Conservation (phyloP, 2,113 vertebrate genomes). For the Xiphophorus couchianus region DNA sequence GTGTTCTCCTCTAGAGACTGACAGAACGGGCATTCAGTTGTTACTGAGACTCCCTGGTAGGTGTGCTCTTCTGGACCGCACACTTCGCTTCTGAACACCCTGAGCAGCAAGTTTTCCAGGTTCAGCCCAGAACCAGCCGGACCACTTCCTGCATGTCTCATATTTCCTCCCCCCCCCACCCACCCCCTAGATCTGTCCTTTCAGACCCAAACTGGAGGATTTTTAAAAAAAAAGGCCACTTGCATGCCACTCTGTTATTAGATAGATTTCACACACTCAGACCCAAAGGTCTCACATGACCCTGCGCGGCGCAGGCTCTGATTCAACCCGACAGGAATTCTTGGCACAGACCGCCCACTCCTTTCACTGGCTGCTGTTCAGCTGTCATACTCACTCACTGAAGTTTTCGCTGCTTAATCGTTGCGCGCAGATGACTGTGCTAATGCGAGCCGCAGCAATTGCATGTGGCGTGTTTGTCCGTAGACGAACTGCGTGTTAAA, state of each 20-base stretch:
- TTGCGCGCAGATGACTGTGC: slow-evolving; percentile 22
- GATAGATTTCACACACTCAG: slow-evolving; percentile 36
- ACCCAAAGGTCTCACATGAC: slow-evolving; percentile 50
- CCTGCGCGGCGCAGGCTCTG: slow-evolving; percentile 49
- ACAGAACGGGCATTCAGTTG: not conserved
- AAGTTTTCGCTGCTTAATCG: slow-evolving; percentile 44
- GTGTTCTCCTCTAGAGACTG: not conserved
- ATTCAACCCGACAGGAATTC: slow-evolving; percentile 65
- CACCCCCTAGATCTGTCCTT: not conserved
- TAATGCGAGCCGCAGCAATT: slow-evolving; percentile 22
- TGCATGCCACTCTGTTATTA: slow-evolving; percentile 33
- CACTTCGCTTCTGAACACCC: not conserved
- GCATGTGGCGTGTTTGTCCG: slow-evolving; percentile 28
- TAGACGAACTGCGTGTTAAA: slow-evolving; percentile 4
- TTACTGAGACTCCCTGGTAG: not conserved
- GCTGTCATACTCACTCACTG: slow-evolving; percentile 52
- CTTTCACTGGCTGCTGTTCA: slow-evolving; percentile 67
- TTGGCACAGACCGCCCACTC: slow-evolving; percentile 63
- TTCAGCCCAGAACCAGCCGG: not conserved
- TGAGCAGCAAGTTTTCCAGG: not conserved
- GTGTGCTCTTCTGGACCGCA: not conserved
- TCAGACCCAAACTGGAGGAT: not conserved
- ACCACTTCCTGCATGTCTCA: not conserved
- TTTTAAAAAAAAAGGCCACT: not conserved
- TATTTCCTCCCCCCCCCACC: not conserved